Evolutionary conservation across 2,797 vertebrate species (phyloP).

Genomic region (Diplodus puntazzo): DNA sequence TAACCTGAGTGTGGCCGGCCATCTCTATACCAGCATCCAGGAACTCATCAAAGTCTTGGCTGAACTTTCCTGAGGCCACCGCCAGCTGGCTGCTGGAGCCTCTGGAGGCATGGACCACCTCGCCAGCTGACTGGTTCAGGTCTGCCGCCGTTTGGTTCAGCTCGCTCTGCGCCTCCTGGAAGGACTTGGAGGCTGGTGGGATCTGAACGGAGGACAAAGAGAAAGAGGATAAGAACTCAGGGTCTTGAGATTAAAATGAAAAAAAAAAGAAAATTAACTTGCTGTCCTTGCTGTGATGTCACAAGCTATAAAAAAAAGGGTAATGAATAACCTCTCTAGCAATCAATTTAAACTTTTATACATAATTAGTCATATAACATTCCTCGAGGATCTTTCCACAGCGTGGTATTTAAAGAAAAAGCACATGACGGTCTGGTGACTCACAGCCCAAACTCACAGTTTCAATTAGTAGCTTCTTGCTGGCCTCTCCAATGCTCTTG

Average conservation of each 20-base stretch:
- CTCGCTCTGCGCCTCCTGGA: conserved; percentile 96
- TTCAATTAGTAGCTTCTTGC: conserved; percentile 98
- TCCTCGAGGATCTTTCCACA: background rate
- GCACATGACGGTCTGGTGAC: background rate
- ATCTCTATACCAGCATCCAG: conserved; percentile 99
- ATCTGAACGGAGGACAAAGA: conserved; percentile 79
- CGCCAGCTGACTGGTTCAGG: conserved; percentile 97
- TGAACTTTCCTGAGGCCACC: conserved; percentile 96
- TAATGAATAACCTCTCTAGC: background rate
- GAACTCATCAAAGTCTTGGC: conserved; percentile 98
- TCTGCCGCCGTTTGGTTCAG: conserved; percentile 96
- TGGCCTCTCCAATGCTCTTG: conserved; percentile 97
- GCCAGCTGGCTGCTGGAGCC: conserved; percentile 95
- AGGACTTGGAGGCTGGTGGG: conserved; percentile 93
- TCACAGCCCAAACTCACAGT: conserved; percentile 85
- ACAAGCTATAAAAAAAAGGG: background rate
- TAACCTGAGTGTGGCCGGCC: conserved; percentile 97
- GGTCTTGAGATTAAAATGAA: background rate
- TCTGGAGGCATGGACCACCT: conserved; percentile 95
- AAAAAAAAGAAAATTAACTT: background rate
- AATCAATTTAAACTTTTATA: background rate
- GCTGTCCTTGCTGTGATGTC: background rate
- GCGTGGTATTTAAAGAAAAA: conserved; percentile 1
- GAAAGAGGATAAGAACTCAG: background rate
- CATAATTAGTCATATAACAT: background rate